Evolutionary conservation across 2,888 invertebrate species (phyloP).

Genomic region (Gymnosoma rotundatum): DNA sequence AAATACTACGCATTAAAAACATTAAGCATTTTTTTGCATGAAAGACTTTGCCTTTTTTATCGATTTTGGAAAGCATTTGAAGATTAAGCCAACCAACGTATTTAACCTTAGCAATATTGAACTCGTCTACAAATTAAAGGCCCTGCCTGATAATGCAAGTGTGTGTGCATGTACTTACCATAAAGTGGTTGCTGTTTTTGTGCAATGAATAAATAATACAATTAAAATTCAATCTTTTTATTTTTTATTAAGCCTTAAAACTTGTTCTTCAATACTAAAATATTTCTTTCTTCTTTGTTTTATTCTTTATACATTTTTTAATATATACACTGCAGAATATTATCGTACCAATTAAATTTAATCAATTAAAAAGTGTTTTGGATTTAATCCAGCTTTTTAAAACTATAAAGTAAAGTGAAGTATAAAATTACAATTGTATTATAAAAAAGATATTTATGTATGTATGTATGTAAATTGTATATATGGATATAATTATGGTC

Average conservation of each 20-base stretch:
- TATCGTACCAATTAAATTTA: conserved; percentile 55
- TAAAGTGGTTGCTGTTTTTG: background rate
- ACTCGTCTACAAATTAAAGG: conserved; percentile 11
- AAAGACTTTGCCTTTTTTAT: background rate
- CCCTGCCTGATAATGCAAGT: background rate
- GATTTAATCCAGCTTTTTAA: conserved; percentile 59
- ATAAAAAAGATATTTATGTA: conserved; percentile 16
- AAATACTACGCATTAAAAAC: too few relatives aligned
- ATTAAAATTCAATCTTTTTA: conserved; percentile 7
- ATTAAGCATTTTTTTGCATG: conserved; percentile 7
- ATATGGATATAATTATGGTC: conserved; percentile 18
- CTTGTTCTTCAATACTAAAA: conserved; percentile 55
- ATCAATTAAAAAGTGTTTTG: conserved; percentile 55
- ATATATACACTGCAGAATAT: conserved; percentile 51
- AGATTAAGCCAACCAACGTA: conserved; percentile 17
- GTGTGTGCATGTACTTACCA: conserved; percentile 23
- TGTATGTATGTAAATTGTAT: conserved; percentile 8
- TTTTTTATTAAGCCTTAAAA: conserved; percentile 55
- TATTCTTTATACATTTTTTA: too few relatives aligned
- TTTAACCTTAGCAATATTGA: conserved; percentile 17
- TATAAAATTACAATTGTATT: conserved; percentile 55
- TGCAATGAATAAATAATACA: conserved; percentile 18
- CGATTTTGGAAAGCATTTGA: background rate
- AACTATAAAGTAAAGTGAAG: conserved; percentile 48
- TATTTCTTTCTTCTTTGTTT: conserved; percentile 33